Evolutionary conservation across 2,113 vertebrate species (phyloP), one percentile per base, ranked within the genome.

Genomic region (Thamnaconus septentrionalis): DNA sequence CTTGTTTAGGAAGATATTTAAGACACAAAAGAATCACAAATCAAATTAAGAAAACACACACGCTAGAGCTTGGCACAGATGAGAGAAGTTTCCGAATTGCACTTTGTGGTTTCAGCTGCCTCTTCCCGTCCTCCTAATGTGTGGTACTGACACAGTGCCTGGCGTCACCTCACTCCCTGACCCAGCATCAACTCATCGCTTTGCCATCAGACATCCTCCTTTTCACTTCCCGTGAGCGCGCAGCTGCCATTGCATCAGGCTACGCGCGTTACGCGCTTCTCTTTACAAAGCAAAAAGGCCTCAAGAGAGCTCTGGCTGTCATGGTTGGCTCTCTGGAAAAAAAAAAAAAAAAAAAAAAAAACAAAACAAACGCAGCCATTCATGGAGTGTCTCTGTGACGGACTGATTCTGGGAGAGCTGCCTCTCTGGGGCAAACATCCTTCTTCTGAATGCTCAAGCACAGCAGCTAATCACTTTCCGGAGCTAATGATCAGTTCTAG

Each of bases 281-380:
- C 66, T 45, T 59, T 40, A 47, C 45, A 39, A 62, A 61, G 69
- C 74, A 79, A 70, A 81, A 79, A 81, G 77, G 63, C 75, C 47
- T 39, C 8, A 66, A 73, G 62, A 58, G 64, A 73, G 77, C 68
- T 43, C 12, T 61, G 48, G 48, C 60, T 66, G 81, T 67, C 76
- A 64, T 59, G 73, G 76, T 42, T 49, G 48, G 7, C 48, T 73
- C 3, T 31, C 18, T 31, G 18, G 18, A 31, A 31, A 31, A 31
- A 31, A 31, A 31, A 31, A 31, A 31, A 31, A 31, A 2, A 31
- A 31, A 31, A 31, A 31, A 31, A 31, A 31, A 31, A 31, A 31
- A 1, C 3, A 41, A 80, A 66, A 92, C 90, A 91, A 81, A 79
- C 73, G 12, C 53, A 0, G 48, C 71, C 84, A 85, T 87, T 92